Conservation (phyloP, 2,113 vertebrate genomes). For the Macquaria ambigua region DNA sequence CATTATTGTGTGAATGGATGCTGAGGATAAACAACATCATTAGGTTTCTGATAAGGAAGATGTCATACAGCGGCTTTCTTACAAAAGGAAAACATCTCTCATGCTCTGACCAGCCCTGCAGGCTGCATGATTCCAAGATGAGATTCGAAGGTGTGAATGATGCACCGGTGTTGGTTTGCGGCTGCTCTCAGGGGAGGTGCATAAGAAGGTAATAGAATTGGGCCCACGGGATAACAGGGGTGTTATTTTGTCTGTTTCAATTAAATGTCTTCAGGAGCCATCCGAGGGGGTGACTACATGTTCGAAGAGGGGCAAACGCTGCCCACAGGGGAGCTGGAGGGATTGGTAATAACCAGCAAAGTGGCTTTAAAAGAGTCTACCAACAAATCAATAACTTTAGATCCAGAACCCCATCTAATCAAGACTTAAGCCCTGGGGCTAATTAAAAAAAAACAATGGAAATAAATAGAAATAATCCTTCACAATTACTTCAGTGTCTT, state of each 20-base stretch:
- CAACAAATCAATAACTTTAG: constrained; percentile 75
- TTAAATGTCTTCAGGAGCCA: constrained; percentile 71
- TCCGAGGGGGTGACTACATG: constrained; percentile 45
- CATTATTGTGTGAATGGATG: constrained; percentile 48
- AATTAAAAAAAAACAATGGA: constrained; percentile 73
- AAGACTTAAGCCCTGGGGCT: constrained; percentile 55
- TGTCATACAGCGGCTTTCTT: constrained; percentile 39
- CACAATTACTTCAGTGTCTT: constrained; percentile 30
- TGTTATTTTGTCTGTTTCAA: constrained; percentile 84
- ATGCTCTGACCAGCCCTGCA: constrained; percentile 1
- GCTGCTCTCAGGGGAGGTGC: constrained; percentile 64
- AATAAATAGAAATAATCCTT: constrained; percentile 74
- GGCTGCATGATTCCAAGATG: constrained; percentile 46
- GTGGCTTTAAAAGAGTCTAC: constrained; percentile 66
- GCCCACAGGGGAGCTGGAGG: constrained; percentile 54
- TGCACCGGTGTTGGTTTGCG: constrained; percentile 30
- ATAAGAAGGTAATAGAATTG: constrained; percentile 78
- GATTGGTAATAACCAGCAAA: constrained; percentile 64
- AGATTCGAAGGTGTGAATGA: constrained; percentile 62
- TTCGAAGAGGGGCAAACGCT: constrained; percentile 61
- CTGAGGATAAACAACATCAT: constrained; percentile 52
- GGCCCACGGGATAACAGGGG: constrained; percentile 71
- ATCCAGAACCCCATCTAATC: constrained; percentile 67
- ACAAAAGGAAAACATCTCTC: constrained; percentile 26
- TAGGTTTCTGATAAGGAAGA: constrained; percentile 46